These are phyloP conservation scores for Lerista edwardsae DNA, from an alignment of 2,797 vertebrate genomes.

Conservation along the genomic window DNA sequence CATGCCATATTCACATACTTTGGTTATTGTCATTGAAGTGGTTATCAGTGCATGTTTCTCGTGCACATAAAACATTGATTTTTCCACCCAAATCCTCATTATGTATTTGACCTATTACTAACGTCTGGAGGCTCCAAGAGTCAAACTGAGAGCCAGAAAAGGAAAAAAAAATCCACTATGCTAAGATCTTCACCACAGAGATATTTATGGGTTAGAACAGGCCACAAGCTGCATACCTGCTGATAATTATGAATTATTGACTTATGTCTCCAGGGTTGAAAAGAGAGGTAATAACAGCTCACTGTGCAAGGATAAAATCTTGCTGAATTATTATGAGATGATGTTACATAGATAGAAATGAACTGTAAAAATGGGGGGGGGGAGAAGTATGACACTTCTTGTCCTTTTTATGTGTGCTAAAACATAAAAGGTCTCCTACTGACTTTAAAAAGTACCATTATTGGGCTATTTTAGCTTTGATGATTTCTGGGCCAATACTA, in stretches of 20 bases:
- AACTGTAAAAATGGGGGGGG: background rate
- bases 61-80: background rate
- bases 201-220: slow-evolving; percentile 24
- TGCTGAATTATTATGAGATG: slow-evolving; percentile 10
- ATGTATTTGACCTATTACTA: background rate
- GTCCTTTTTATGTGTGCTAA: background rate
- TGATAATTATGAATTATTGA: slow-evolving; percentile 32
- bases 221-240: slow-evolving; percentile 15
- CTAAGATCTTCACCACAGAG: slow-evolving; percentile 15
- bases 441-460: background rate
- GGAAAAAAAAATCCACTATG: background rate
- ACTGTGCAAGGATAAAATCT: slow-evolving; percentile 25
- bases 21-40: background rate
- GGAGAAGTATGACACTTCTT: too few species aligned
- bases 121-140: background rate
- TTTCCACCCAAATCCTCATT: slow-evolving; percentile 13
- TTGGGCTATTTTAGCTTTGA: background rate
- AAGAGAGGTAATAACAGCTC: slow-evolving; percentile 15
- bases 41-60: background rate
- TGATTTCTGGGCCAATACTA: background rate
- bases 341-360: background rate
- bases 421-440: background rate
- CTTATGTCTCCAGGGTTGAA: background rate
- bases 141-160: background rate
- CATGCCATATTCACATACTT: background rate